Base-by-base conservation (phyloP, 1,140 invertebrate species). In the Brachionus calyciflorus region DNA sequence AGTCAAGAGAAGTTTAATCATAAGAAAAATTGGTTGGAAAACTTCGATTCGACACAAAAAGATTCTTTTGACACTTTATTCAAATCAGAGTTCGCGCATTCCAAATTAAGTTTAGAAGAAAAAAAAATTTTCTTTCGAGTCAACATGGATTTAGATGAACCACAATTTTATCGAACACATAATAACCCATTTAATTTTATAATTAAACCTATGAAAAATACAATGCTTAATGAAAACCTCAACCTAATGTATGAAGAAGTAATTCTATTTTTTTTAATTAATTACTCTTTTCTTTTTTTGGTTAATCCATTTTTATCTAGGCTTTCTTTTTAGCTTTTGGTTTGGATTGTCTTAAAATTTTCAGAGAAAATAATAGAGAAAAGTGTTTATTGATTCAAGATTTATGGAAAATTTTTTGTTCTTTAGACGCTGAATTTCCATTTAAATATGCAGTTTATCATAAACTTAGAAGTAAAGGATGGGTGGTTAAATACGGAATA, bases 361-460 rank as follows among this genome's bases (percentile, higher is more conserved):
- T 6, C 19, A 6, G 30, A 12, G 51, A 30, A 44, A 26, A 69
- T 17, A 17, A 60, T 1, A 14, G 14, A 65, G 21, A 14, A 4
- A 5, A 26, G 3, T 3, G 6, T 12, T 44, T 76, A 12, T 44
- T 30, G 9, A 46, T 57, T 14, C 14, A 48, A 26, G 21, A 41
- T 14, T 30, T 76, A 17, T 76, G 73, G 73, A 21, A n/a, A 26
- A 9, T 10, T 6, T 76, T 76, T 46, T 14, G 12, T 3, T 24
- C 21, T 19, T 40, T 21, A 26, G 73, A 76, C 24, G 3, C 14
- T 21, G 14, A 4, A 46, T 76, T 76, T 76, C 30, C 73, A 41
- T 55, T 76, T 14, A 76, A 76, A 57, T 76, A 76, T 46, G 73
- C 73, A 10, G 28, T 55, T 46, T 76, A 76, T 40, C 49, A 76